A percentile compares a stretch with the other conserved stretches of the same genome.
Conservation (phyloP, 2,113 vertebrate species). For the Oreotrochilus melanogaster region DNA sequence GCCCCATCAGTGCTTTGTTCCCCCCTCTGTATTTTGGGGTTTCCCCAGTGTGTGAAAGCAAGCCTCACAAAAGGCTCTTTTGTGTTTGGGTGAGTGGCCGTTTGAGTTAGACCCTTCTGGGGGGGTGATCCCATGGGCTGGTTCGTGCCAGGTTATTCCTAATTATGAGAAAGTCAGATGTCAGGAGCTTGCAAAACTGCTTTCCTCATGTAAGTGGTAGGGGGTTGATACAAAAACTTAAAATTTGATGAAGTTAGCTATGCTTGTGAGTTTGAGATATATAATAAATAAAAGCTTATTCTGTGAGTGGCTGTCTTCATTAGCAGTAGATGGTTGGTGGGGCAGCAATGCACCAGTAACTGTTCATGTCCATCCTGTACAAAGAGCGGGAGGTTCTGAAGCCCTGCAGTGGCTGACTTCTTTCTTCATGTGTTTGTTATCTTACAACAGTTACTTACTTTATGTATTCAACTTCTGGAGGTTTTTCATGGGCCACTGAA, state of each 20-base stretch:
- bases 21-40: too few relatives aligned
- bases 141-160: background rate
- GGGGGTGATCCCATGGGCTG: background rate
- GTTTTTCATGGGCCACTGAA: background rate
- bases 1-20: background rate
- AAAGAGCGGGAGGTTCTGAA: background rate
- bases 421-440: background rate
- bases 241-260: background rate
- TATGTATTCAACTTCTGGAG: background rate
- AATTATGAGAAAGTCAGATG: background rate
- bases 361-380: background rate
- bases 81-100: background rate
- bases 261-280: fast-evolving
- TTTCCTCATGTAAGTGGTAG: too few relatives aligned
- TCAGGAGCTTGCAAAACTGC: background rate
- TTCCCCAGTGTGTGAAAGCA: background rate
- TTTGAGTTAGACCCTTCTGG: background rate
- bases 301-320: fast-evolving
- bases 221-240: background rate
- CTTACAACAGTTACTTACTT: background rate
- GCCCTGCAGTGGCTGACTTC: background rate
- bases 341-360: background rate
- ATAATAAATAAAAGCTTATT: background rate
- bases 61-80: background rate
- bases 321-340: background rate